Base-by-base conservation (phyloP, 2,888 invertebrate genomes). In the Rhyacophila evoluta region DNA sequence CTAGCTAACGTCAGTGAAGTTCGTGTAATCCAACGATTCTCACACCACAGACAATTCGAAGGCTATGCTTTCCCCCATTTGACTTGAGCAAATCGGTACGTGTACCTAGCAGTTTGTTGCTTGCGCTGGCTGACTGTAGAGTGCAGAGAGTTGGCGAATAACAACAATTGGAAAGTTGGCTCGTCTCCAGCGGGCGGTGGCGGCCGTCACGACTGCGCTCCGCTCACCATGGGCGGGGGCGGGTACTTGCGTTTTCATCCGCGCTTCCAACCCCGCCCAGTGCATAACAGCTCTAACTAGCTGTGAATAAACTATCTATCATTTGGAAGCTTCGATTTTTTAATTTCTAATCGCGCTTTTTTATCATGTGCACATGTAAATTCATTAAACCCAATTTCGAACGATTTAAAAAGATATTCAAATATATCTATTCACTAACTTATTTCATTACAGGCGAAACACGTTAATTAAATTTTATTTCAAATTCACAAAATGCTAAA, bases 111-210 rank as follows among this genome's bases (percentile, higher is more conserved):
- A 55, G 55, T 8, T 25, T 19, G 55, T 33, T 33, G 29, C 29
- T 33, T n/a, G n/a, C n/a, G n/a, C n/a, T n/a, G n/a, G n/a, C 39
- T 15, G 39, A 3, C 39, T 39, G 39, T 15, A 55, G 55, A 55
- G 55, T 39, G 39, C 39, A 10, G 12, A 55, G 55, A 55, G 55
- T 55, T 55, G 10, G 55, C 55, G 55, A 55, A 55, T 55, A 55
- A 55, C 19, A 55, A 55, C 19, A 19, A 55, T 55, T 55, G 55
- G 55, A 55, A 55, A 55, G 55, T 55, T 55, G 55, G 55, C 55
- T 55, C 55, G 55, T 55, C 55, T 55, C 55, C 55, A 55, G 55
- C 55, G 25, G 55, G 12, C 19, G 55, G 55, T 19, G 55, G 55
- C 55, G 55, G 19, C 55, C 55, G 55, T 55, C 55, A 55, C 55